Evolutionary conservation across 2,888 invertebrate genomes (phyloP).

Genomic region (Lasioglossum vierecki): DNA sequence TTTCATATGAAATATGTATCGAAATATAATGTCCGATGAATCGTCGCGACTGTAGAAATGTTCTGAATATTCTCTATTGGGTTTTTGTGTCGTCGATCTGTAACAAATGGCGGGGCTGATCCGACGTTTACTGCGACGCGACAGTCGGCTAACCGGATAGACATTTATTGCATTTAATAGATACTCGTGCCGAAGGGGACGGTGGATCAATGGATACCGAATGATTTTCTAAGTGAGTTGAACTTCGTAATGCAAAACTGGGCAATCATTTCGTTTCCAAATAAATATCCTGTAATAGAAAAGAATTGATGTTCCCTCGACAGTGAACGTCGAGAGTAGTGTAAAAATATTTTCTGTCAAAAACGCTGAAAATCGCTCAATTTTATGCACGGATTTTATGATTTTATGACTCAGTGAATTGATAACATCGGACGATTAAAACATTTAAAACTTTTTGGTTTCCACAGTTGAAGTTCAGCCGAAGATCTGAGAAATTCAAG

Average conservation of each 20-base stretch:
- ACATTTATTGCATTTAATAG: constrained; percentile 76
- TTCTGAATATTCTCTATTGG: constrained; percentile 42
- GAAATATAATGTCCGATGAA: neutral
- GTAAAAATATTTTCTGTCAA: too few relatives aligned
- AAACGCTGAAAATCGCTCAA: too few relatives aligned
- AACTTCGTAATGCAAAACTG: constrained; percentile 28
- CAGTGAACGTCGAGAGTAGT: too few relatives aligned
- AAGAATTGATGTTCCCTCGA: too few relatives aligned
- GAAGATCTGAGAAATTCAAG: too few relatives aligned
- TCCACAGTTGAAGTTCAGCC: too few relatives aligned
- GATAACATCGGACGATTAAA: too few relatives aligned
- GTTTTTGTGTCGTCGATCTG: constrained; percentile 57
- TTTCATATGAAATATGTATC: too few relatives aligned
- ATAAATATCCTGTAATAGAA: constrained; percentile 38
- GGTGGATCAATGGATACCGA: constrained; percentile 60
- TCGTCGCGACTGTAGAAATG: constrained; percentile 3
- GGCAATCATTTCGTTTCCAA: constrained; percentile 37
- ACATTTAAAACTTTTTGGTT: too few relatives aligned
- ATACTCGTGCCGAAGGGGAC: constrained; percentile 68
- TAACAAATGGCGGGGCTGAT: constrained; percentile 51
- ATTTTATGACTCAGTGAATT: too few relatives aligned
- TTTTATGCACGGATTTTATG: too few relatives aligned
- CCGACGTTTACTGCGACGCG: constrained; percentile 64
- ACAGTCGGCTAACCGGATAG: constrained; percentile 54
- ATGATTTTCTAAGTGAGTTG: constrained; percentile 57